phyloP scores from a whole-genome alignment of 2,888 invertebrate genomes.

The Mactromeris polynyma region DNA sequence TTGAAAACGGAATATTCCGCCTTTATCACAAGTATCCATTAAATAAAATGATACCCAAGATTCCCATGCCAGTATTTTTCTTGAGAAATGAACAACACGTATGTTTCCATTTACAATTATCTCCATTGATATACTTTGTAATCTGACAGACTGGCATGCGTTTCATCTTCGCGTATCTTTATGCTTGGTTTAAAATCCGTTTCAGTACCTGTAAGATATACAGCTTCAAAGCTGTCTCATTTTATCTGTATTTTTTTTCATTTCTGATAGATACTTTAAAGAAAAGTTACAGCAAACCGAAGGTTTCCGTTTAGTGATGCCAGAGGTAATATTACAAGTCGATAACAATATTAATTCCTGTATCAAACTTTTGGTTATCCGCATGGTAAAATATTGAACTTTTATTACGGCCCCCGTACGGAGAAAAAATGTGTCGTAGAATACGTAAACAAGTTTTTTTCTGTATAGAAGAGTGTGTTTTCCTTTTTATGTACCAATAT shows the following conservation, averaged over 20 bases:
- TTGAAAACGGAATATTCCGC: no score
- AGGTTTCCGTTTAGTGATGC: conserved; percentile 64
- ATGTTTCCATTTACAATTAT: background rate
- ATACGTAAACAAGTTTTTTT: no score
- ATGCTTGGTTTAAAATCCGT: background rate
- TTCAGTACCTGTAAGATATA: background rate
- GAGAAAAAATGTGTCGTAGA: no score
- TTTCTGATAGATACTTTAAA: conserved; percentile 65
- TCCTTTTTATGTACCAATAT: no score
- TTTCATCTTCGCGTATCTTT: background rate
- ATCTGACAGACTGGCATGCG: background rate
- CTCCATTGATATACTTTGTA: background rate
- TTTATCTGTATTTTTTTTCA: background rate
- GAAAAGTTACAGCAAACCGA: conserved; percentile 62
- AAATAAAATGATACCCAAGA: background rate
- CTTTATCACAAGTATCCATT: no score
- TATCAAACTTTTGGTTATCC: no score
- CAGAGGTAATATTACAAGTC: conserved; percentile 66
- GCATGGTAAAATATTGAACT: no score
- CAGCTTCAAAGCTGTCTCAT: background rate
- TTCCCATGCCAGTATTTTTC: background rate
- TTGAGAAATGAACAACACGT: background rate
- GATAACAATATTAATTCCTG: background rate
- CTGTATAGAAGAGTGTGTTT: no score
- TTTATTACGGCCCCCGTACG: no score